A percentile compares a stretch with the other conserved stretches of the same genome.
phyloP scores from a whole-genome alignment of 2,113 vertebrate genomes.

The Eublepharis macularius region DNA sequence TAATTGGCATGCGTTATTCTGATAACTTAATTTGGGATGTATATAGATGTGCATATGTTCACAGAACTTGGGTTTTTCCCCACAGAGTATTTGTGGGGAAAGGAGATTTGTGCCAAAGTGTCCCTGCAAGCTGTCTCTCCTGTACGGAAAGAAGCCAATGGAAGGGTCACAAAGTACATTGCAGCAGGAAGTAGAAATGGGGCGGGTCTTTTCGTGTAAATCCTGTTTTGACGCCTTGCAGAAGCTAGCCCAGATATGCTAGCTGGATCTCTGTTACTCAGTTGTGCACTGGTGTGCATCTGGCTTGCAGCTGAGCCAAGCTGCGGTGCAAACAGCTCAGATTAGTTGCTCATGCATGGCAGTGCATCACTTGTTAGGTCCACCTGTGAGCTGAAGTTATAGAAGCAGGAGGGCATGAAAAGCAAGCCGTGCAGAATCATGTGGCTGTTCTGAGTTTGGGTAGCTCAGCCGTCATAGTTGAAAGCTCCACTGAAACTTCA shows the following conservation, averaged over 20 bases:
- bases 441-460: neutral
- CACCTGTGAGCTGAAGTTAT: neutral
- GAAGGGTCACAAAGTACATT: neutral
- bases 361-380: neutral
- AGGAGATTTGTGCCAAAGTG: neutral
- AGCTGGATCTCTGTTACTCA: neutral
- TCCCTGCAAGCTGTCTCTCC: neutral
- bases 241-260: neutral
- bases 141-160: neutral
- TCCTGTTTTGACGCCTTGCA: neutral
- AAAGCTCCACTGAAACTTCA: neutral
- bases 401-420: neutral
- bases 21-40: neutral
- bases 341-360: neutral
- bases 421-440: neutral
- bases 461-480: neutral
- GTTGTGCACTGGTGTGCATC: neutral
- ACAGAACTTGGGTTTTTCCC: neutral
- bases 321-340: neutral
- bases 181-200: neutral
- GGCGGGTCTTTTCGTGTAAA: neutral
- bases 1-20: too few species aligned
- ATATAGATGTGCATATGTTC: neutral
- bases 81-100: neutral
- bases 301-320: neutral